A percentile compares a stretch with the other conserved stretches of the same genome.
These are phyloP conservation scores for Plagodis dolabraria DNA, from an alignment of 2,888 invertebrate species.

Conservation along the genomic window DNA sequence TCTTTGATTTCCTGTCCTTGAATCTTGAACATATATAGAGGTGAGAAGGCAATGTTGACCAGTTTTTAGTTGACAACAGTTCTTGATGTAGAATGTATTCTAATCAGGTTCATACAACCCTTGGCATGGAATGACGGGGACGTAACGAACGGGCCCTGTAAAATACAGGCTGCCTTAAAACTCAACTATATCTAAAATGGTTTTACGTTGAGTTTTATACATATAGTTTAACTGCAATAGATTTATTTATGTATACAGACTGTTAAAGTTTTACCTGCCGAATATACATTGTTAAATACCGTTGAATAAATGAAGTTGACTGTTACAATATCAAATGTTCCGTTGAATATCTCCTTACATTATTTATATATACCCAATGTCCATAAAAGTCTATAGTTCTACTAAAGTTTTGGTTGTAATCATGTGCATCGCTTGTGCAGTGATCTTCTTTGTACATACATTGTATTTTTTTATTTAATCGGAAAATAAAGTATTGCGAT, in stretches of 20 bases:
- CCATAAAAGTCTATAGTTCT: conserved; percentile 29
- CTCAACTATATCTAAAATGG: not conserved
- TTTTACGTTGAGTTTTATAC: conserved; percentile 3
- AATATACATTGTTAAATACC: conserved; percentile 36
- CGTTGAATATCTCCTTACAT: conserved; percentile 19
- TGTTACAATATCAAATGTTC: conserved; percentile 23
- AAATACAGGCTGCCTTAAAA: conserved; percentile 13
- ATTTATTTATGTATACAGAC: conserved; percentile 33
- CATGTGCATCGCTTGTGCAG: conserved; percentile 64
- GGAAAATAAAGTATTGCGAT: conserved; percentile 77
- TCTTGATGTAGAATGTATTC: too few species aligned
- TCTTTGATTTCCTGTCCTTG: too few species aligned
- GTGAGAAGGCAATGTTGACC: too few species aligned
- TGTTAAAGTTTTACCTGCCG: conserved; percentile 37
- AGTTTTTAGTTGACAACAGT: too few species aligned
- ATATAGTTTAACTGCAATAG: conserved; percentile 16
- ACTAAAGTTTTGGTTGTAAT: conserved; percentile 36
- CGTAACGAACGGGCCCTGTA: not conserved
- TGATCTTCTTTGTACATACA: conserved; percentile 70
- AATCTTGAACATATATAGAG: too few species aligned
- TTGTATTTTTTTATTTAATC: conserved; percentile 81
- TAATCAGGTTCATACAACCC: too few species aligned
- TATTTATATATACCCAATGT: conserved; percentile 30
- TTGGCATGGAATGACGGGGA: too few species aligned
- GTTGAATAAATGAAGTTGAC: conserved; percentile 33